Conservation (phyloP, 92 coral and sea anemone species). For the Porites rus region DNA sequence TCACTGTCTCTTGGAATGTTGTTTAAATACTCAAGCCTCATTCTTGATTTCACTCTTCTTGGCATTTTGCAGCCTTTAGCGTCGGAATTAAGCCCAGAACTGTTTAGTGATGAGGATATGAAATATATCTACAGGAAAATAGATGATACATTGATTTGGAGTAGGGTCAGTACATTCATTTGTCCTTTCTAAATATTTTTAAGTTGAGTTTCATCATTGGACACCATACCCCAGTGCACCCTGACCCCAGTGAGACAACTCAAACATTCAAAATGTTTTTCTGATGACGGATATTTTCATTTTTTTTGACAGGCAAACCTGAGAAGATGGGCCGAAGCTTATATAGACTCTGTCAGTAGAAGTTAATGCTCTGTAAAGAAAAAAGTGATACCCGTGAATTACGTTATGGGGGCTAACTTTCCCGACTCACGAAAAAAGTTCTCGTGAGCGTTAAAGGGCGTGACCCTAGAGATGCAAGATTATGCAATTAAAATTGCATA, state of each 20-base stretch:
- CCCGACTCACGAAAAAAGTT: too few relatives aligned
- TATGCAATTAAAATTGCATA: too few relatives aligned
- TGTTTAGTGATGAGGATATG: slow-evolving; percentile 82
- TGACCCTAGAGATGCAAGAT: too few relatives aligned
- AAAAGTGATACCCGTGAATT: not conserved
- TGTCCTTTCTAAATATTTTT: not conserved
- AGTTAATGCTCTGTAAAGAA: not conserved
- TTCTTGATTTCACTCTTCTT: not conserved
- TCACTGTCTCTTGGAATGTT: too few relatives aligned
- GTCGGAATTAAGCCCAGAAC: slow-evolving; percentile 70
- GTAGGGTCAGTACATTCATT: slow-evolving; percentile 61
- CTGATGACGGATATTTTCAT: not conserved
- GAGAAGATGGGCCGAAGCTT: slow-evolving; percentile 71
- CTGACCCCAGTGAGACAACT: too few relatives aligned
- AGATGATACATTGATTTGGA: slow-evolving; percentile 68
- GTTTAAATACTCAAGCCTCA: too few relatives aligned
- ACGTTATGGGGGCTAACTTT: too few relatives aligned
- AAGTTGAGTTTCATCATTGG: too few relatives aligned
- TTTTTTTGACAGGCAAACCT: slow-evolving; percentile 66
- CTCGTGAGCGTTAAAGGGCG: too few relatives aligned
- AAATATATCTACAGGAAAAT: slow-evolving; percentile 82
- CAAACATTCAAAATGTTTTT: too few relatives aligned
- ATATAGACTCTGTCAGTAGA: slow-evolving; percentile 49
- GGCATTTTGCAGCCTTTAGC: slow-evolving; percentile 57
- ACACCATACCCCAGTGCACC: too few relatives aligned